Conservation (phyloP, 2,888 invertebrate species). For the Leptura quadrifasciata region DNA sequence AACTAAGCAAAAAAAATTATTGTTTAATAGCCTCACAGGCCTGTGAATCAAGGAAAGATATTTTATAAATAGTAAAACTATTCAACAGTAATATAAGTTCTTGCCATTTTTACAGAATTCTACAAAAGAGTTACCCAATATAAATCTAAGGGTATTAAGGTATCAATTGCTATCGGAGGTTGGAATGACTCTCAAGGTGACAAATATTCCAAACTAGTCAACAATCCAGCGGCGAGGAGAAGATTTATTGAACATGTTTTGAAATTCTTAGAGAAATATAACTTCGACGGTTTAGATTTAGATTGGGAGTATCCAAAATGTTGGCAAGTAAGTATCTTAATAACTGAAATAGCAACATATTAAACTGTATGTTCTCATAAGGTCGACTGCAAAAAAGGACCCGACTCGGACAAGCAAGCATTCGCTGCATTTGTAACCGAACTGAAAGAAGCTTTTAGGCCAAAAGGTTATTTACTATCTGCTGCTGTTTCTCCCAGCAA, state of each 20-base stretch:
- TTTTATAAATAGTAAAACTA: too few species aligned
- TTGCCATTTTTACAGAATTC: conserved; percentile 79
- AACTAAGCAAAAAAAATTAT: too few species aligned
- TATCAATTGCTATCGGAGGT: conserved; percentile 92
- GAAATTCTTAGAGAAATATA: conserved; percentile 85
- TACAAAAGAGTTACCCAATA: conserved; percentile 89
- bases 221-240: conserved; percentile 82
- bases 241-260: conserved; percentile 86
- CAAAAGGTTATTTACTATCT: conserved; percentile 80
- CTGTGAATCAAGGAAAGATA: too few species aligned
- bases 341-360: neutral
- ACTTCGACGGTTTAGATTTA: conserved; percentile 94
- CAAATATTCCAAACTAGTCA: conserved; percentile 90
- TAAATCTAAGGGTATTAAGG: conserved; percentile 88
- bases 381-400: conserved; percentile 91
- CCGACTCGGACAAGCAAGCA: conserved; percentile 87
- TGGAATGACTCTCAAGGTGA: conserved; percentile 96
- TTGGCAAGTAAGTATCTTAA: conserved; percentile 81
- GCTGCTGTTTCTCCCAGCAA: conserved; percentile 93
- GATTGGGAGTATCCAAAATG: conserved; percentile 97
- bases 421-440: conserved; percentile 86
- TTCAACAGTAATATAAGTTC: too few species aligned
- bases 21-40: too few species aligned
- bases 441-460: conserved; percentile 76
- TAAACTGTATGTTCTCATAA: conserved; percentile 67